These are phyloP conservation scores for Microcebus tavaratra DNA, from an alignment of 2,113 vertebrate species.

Conservation along the genomic window DNA sequence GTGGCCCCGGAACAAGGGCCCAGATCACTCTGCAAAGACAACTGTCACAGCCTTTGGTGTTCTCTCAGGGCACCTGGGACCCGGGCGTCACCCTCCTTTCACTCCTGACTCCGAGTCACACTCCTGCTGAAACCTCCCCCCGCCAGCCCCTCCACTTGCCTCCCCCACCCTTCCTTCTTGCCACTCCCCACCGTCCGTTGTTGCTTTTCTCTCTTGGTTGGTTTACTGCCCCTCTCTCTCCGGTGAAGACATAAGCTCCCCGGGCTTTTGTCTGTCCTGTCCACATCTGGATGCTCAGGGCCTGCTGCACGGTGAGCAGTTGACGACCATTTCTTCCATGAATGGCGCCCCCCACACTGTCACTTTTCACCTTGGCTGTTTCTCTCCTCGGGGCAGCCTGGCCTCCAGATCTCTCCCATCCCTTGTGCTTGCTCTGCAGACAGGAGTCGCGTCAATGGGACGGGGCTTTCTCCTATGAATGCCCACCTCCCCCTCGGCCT, in stretches of 20 bases:
- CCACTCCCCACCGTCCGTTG: not conserved
- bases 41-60: not conserved
- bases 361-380: not conserved
- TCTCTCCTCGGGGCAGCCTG: not conserved
- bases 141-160: accelerated
- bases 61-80: not conserved
- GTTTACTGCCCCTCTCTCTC: not conserved
- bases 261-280: not conserved
- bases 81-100: not conserved
- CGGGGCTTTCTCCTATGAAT: not conserved
- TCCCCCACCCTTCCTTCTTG: not conserved
- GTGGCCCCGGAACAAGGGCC: not conserved
- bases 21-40: not conserved
- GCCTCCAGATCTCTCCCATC: not conserved
- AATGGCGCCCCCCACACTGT: not conserved
- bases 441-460: no score
- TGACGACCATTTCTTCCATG: not conserved
- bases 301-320: not conserved
- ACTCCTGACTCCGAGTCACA: not conserved
- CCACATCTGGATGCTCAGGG: not conserved
- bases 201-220: not conserved
- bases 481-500: not conserved
- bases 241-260: not conserved
- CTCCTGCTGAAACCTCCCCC: not conserved
- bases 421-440: not conserved